phyloP scores from a whole-genome alignment of 2,113 vertebrate genomes.

The Drymodes brunneopygia region DNA sequence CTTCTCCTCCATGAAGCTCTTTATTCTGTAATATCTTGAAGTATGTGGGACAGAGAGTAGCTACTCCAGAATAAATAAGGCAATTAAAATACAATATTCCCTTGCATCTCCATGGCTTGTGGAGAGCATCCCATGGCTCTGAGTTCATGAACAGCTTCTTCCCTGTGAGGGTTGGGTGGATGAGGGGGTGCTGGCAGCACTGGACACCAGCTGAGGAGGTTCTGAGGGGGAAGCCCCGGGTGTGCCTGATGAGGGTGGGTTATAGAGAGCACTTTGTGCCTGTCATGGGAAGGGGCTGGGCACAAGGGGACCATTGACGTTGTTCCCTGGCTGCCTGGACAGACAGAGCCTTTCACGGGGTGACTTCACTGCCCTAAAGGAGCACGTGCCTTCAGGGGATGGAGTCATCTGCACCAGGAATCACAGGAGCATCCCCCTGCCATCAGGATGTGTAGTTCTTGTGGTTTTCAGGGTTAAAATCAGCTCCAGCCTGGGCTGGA shows the following conservation, averaged over 20 bases:
- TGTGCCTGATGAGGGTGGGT: neutral
- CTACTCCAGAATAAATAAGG: neutral
- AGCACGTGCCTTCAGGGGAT: neutral
- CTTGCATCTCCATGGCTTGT: neutral
- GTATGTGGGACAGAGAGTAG: neutral
- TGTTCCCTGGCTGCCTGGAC: neutral
- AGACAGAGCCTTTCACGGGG: neutral
- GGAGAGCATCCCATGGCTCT: neutral
- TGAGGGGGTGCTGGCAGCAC: neutral
- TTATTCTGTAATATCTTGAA: neutral
- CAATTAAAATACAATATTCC: neutral
- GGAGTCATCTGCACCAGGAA: neutral
- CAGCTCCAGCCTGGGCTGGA: neutral
- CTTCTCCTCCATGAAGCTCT: neutral
- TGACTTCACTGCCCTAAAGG: neutral
- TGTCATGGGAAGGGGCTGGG: neutral
- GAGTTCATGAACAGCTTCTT: neutral
- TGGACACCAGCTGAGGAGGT: neutral
- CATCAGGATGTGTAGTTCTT: neutral
- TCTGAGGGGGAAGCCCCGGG: neutral
- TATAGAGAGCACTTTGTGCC: neutral
- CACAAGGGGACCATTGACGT: neutral
- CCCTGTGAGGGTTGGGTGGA: neutral
- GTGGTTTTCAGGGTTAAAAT: neutral
- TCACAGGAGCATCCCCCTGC: neutral